A percentile compares a stretch with the other conserved stretches of the same genome.
Conservation (phyloP, 2,888 invertebrate species). For the Thera britannica region DNA sequence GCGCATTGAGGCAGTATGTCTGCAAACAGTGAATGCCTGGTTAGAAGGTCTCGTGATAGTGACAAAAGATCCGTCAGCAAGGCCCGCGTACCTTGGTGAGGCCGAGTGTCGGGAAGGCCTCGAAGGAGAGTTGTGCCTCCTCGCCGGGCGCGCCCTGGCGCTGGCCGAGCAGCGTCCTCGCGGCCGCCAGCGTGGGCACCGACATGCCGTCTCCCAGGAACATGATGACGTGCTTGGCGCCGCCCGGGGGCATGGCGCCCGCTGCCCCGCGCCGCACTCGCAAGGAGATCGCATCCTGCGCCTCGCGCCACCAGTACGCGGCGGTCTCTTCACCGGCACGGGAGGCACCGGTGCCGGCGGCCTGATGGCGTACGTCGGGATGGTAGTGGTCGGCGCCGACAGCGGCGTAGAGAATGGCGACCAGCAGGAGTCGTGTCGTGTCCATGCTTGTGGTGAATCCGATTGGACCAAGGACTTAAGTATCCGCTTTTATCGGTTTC, state of each 20-base stretch:
- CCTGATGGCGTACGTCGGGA: constrained; percentile 24
- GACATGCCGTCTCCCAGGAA: constrained; percentile 91
- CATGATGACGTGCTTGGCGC: constrained; percentile 78
- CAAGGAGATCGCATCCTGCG: constrained; percentile 15
- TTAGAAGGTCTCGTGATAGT: background rate
- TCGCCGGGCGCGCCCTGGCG: constrained; percentile 74
- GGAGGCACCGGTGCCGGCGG: constrained; percentile 8
- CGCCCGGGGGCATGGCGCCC: constrained; percentile 21
- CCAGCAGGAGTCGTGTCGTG: constrained; percentile 15
- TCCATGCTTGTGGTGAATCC: constrained; percentile 22
- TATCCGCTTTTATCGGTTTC: constrained; percentile 25
- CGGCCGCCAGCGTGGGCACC: constrained; percentile 86
- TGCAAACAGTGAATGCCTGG: constrained; percentile 39
- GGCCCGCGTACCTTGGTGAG: constrained; percentile 9
- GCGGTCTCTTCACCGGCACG: constrained; percentile 30
- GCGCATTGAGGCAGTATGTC: constrained; percentile 85
- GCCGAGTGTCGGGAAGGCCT: constrained; percentile 67
- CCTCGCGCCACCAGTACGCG: constrained; percentile 41
- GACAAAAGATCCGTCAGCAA: background rate
- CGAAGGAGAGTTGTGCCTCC: constrained; percentile 84
- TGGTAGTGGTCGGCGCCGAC: constrained; percentile 25
- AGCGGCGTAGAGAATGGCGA: constrained; percentile 12
- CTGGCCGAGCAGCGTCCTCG: constrained; percentile 86
- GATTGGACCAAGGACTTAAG: constrained; percentile 13
- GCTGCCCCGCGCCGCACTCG: constrained; percentile 4